Evolutionary conservation across 2,113 vertebrate genomes (phyloP), one percentile per base, ranked within the genome.

Genomic region (Lonchura striata): DNA sequence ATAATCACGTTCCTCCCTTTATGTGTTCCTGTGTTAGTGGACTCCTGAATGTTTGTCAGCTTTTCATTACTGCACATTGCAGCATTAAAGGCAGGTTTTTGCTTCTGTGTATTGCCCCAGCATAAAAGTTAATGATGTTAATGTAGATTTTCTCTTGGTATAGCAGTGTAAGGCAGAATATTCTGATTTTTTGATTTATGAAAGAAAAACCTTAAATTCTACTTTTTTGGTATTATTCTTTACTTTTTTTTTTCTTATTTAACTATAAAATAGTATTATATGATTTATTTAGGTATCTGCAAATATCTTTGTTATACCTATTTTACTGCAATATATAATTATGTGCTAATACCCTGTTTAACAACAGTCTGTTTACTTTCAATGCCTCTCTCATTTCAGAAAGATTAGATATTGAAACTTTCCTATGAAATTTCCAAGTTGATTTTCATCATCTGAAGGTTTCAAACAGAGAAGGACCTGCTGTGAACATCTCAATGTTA

Each of bases 1-100:
- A 44, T 16, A 13, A 59, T 52, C 1, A 0, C 0, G 0, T 23
- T 7, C 13, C 1, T 59, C n/a, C 24, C 9, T 50, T 1, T 8
- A 6, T 33, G 27, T 33, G 22, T 13, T 69, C 28, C 5, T 13
- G 19, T 68, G 28, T 35, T 47, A 59, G 15, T 65, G 47, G 56
- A 37, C 15, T 60, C 8, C 6, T 20, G 31, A 14, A 8, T 22
- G n/a, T 49, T 90, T 76, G 10, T 57, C 70, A 79, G 15, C 7
- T 76, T 69, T 37, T 22, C 46, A 4, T 28, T 63, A 30, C 10
- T 59, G 27, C 25, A 8, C 50, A 72, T 35, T 68, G 15, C 24
- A 70, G 5, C 31, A 68, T 57, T 71, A 24, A 44, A 52, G 18
- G 49, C 7, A 31, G 3, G 15, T 19, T 63, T 49, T 84, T 91